Evolutionary conservation across 2,113 vertebrate species (phyloP).

Genomic region (Numida meleagris): DNA sequence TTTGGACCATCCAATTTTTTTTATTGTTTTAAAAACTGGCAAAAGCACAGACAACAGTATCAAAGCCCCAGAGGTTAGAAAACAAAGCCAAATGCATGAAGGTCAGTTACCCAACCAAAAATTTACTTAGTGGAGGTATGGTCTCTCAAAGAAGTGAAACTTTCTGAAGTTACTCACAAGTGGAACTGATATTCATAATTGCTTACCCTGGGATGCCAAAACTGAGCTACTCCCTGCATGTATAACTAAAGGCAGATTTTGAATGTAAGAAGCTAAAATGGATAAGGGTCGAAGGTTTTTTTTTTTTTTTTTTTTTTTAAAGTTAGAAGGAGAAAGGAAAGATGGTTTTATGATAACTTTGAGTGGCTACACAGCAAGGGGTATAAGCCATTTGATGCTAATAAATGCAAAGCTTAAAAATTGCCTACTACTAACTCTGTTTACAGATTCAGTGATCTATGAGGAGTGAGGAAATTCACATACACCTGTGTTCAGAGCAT

Average conservation of each 20-base stretch:
- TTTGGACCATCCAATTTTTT: not conserved
- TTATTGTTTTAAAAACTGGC: conserved; percentile 23
- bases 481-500: not conserved
- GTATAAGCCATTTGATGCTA: not conserved
- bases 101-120: conserved; percentile 3
- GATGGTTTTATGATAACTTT: not conserved
- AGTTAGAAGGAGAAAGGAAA: not conserved
- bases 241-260: not conserved
- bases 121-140: not conserved
- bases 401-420: not conserved
- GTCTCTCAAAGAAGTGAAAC: not conserved
- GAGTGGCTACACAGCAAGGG: not conserved
- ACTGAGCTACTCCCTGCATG: not conserved
- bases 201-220: not conserved
- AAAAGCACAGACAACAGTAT: not conserved
- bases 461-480: not conserved
- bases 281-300: not conserved
- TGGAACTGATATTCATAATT: not conserved
- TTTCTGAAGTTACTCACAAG: not conserved
- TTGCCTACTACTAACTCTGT: not conserved
- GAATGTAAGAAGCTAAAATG: not conserved
- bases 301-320: too few relatives aligned
- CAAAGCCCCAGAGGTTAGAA: conserved; percentile 42
- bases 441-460: not conserved
- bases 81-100: not conserved